Evolutionary conservation across 2,888 invertebrate species (phyloP).

Genomic region (Diaprepes abbreviatus): DNA sequence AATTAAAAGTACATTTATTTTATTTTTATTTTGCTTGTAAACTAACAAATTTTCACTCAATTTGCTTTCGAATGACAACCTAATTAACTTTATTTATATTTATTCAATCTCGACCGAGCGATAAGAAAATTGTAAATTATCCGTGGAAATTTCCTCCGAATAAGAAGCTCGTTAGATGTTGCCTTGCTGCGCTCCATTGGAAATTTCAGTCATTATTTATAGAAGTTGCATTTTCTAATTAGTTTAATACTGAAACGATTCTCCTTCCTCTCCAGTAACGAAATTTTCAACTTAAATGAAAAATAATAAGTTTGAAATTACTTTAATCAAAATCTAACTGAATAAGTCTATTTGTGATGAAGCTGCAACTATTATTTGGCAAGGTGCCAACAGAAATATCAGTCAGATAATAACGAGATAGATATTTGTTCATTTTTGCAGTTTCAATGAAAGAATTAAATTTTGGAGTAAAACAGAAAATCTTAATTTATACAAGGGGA

Average conservation of each 20-base stretch:
- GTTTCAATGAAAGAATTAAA: too few relatives aligned
- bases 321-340: too few relatives aligned
- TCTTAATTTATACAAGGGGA: too few relatives aligned
- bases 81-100: constrained; percentile 32
- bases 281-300: constrained; percentile 1
- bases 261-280: not conserved
- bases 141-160: constrained; percentile 17
- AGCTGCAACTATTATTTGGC: too few relatives aligned
- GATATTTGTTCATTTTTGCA: too few relatives aligned
- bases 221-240: constrained; percentile 31
- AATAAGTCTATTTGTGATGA: too few relatives aligned
- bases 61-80: not conserved
- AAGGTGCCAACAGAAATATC: too few relatives aligned
- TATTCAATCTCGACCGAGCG: constrained; percentile 13
- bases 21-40: not conserved
- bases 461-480: too few relatives aligned
- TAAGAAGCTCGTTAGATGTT: constrained; percentile 25
- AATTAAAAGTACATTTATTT: too few relatives aligned
- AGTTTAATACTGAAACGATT: constrained; percentile 17
- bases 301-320: constrained; percentile 1
- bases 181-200: constrained; percentile 15
- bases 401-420: too few relatives aligned
- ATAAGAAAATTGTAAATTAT: constrained; percentile 28
- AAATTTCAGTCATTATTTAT: constrained; percentile 30
- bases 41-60: not conserved